Conservation (phyloP, 2,888 invertebrate genomes). For the Prosopocoilus inquinatus region DNA sequence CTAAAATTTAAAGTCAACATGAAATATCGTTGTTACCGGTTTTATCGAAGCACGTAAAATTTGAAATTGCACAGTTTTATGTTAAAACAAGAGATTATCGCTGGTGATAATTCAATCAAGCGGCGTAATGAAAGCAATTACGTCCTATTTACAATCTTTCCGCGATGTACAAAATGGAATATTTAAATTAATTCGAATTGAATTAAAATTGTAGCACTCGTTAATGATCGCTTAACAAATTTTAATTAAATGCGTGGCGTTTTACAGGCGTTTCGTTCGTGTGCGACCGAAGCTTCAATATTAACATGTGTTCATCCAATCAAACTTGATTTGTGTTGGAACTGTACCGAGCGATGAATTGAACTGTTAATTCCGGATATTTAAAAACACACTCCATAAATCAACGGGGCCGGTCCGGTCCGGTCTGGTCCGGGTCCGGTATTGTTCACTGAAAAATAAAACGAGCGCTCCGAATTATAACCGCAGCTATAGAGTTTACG, state of each 20-base stretch:
- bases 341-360: slow-evolving; percentile 2
- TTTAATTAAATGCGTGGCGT: neutral
- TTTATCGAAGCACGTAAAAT: neutral
- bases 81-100: no score
- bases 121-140: no score
- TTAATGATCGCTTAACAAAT: neutral
- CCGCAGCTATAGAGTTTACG: no score
- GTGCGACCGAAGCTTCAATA: neutral
- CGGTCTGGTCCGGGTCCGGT: no score
- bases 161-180: neutral
- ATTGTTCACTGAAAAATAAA: no score
- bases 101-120: no score
- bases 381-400: slow-evolving; percentile 11
- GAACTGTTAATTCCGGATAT: slow-evolving; percentile 14
- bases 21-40: no score
- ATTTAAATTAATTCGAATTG: neutral
- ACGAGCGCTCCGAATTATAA: no score
- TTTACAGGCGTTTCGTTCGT: neutral
- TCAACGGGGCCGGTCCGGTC: neutral
- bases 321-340: slow-evolving; percentile 5
- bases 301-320: slow-evolving; percentile 3
- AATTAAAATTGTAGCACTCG: neutral
- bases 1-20: no score
- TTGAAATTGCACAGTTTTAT: neutral
- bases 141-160: neutral